Base-by-base conservation (phyloP, 2,113 vertebrate species). In the Rhabdomys dilectus region DNA sequence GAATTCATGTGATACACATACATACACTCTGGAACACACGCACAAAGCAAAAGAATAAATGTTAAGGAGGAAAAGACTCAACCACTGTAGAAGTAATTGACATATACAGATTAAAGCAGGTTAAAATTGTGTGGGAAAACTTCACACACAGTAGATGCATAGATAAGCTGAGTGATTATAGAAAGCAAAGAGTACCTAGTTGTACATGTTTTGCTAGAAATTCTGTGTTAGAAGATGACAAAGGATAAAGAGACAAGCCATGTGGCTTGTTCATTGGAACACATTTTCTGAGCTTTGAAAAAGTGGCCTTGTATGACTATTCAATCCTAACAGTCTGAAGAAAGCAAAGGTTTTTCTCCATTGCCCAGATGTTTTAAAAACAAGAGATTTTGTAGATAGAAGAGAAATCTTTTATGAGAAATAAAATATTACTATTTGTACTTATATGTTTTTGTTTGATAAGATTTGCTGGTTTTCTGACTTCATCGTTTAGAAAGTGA, bases 111-210 rank as follows among this genome's bases (percentile, higher is more conserved):
- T 62, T 96, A 88, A 62, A 39, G 78, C 36, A 82, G 34, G 51
- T 97, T 81, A 81, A 98, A 97, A 97, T 96, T 95, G 91, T 89
- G 82, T 95, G 94, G 82, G 97, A 98, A 98, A 93, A 76, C 86
- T 56, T 81, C 95, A 98, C 34, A 81, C 96, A 93, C 68, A 98
- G 62, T 81, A 96, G 45, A 95, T 96, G 97, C 89, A 97, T 62
- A 96, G 51, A 51, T 95, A 58, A 94, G 78, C 86, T 10, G 8
- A n/a, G 95, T 95, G 24, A 93, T 81, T 88, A 84, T 88, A 91
- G 93, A 95, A 96, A 91, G 19, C 36, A 97, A 94, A 86, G 34
- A 7, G 15, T 77, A 78, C 60, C 58, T 91, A 77, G 88, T 85
- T 88, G 80, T 94, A 88, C 94, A 62, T 56, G n/a, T 91, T 96